Evolutionary conservation across 2,888 invertebrate species (phyloP).

Genomic region (Dolomedes plantarius): DNA sequence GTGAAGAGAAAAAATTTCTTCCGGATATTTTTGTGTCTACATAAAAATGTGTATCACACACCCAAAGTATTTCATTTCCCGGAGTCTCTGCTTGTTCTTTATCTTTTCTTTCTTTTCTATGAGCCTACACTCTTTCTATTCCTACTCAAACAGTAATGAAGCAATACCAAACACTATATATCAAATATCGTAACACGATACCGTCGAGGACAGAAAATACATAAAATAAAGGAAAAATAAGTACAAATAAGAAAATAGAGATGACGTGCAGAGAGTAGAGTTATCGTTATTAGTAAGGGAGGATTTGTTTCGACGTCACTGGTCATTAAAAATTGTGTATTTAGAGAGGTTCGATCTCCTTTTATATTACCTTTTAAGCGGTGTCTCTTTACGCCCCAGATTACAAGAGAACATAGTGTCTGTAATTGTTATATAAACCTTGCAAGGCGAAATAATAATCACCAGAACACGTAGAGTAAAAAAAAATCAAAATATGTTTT

Average conservation of each 20-base stretch:
- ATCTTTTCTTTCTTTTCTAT: neutral
- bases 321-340: too few species aligned
- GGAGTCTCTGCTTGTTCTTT: neutral
- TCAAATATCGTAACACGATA: neutral
- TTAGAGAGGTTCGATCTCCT: too few species aligned
- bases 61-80: neutral
- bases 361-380: too few species aligned
- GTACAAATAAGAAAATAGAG: neutral
- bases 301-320: too few species aligned
- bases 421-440: too few species aligned
- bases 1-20: neutral
- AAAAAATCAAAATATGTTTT: too few species aligned
- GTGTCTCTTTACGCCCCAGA: too few species aligned
- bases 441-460: too few species aligned
- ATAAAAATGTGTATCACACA: neutral
- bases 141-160: neutral
- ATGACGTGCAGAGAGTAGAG: neutral
- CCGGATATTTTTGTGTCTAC: neutral
- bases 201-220: neutral
- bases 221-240: neutral
- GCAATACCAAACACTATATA: constrained; percentile 6
- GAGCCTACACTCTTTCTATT: neutral
- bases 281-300: too few species aligned
- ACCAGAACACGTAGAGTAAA: too few species aligned
- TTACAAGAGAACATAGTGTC: too few species aligned